Evolutionary conservation across 2,888 invertebrate species (phyloP), one percentile per base, ranked within the genome.

Genomic region (Pristionchus arcanus): DNA sequence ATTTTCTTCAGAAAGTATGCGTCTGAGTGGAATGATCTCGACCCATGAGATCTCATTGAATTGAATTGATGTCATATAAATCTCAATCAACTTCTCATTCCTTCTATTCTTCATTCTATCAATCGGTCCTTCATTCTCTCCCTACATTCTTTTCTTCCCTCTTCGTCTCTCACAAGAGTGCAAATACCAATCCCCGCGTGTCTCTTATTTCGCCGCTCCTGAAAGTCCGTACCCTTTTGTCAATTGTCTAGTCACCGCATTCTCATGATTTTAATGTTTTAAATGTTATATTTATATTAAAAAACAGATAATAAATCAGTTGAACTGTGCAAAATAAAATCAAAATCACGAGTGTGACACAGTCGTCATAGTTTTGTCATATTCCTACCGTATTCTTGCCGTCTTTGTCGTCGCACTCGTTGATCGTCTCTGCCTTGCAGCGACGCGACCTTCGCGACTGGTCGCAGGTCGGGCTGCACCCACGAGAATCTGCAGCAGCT

Each of bases 111-210:
- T 28, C 34, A 71, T 71, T 71, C 34, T 28, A 71, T 71, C 71
- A 71, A 68, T 68, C 68, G 68, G 68, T 68, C 68, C 53, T 34
- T 71, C 71, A 55, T 55, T 34, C 71, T 34, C 15, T 71, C 71
- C 42, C 42, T 49, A 49, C 71, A 71, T 71, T 71, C 71, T 71
- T 71, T 71, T 71, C 81, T 81, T 81, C 42, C n/a, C 81, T 81
- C 49, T 81, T 34, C 81, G 49, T 49, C 49, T 34, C 81, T 21
- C 42, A 15, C 21, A n/a, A n/a, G 34, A 81, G 81, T 81, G 81
- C 81, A 81, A 81, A 81, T 81, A 81, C 53, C 31, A 9, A 28
- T 81, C 42, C 7, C 42, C 49, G 49, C 53, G 42, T 49, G n/a
- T 42, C n/a, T 49, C 81, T n/a, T n/a, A 42, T 81, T 53, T 81